Percentiles rank a stretch among this genome's conserved stretches.
phyloP scores from a whole-genome alignment of 2,888 invertebrate species.

The Thecophora atra region DNA sequence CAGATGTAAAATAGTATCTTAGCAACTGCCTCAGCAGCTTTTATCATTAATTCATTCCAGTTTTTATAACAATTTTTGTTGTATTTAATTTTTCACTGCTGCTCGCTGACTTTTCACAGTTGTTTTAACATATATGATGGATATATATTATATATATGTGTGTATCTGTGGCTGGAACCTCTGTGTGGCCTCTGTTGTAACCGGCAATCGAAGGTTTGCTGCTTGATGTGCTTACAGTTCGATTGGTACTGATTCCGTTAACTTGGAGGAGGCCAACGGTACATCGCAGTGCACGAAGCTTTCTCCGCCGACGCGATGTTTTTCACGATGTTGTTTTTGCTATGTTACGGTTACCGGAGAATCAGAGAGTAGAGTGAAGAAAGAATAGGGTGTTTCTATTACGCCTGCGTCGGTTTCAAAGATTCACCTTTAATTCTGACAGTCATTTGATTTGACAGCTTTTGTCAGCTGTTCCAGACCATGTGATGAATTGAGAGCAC shows the following conservation, averaged over 20 bases:
- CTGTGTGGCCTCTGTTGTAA: constrained; percentile 41
- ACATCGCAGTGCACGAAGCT: constrained; percentile 43
- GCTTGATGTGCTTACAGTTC: constrained; percentile 51
- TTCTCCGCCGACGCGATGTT: constrained; percentile 34
- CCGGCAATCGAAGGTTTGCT: constrained; percentile 45
- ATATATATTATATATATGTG: constrained; percentile 19
- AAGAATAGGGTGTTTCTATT: neutral
- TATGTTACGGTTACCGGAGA: neutral
- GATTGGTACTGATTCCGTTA: constrained; percentile 52
- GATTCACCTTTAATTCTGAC: constrained; percentile 36
- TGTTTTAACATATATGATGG: constrained; percentile 37
- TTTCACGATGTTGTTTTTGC: constrained; percentile 10
- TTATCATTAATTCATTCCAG: neutral
- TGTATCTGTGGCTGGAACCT: constrained; percentile 34
- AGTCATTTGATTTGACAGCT: constrained; percentile 42
- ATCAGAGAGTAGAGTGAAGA: neutral
- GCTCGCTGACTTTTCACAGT: constrained; percentile 22
- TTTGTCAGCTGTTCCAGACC: constrained; percentile 40
- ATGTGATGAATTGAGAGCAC: constrained; percentile 4
- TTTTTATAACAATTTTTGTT: neutral
- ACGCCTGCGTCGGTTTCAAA: constrained; percentile 21
- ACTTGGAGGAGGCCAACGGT: constrained; percentile 23
- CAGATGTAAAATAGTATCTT: neutral
- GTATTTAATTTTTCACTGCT: constrained; percentile 13
- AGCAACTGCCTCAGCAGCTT: neutral